Evolutionary conservation across 1,140 invertebrate species (phyloP), one percentile per base, ranked within the genome.

Genomic region (Maniola jurtina): DNA sequence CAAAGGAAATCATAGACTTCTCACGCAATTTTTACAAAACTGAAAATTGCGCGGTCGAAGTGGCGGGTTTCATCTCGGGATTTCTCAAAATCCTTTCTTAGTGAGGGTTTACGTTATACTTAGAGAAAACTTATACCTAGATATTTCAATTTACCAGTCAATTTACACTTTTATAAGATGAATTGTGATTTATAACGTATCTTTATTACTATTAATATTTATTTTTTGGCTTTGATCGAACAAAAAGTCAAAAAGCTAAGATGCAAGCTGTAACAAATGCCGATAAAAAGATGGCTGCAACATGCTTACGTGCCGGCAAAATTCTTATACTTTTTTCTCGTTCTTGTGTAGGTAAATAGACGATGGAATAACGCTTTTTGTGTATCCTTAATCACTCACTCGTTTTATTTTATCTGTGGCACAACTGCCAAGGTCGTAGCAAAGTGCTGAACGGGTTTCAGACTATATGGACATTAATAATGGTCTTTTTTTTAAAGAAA

Each of bases 281-380:
- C 42, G 9, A 45, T 45, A 45, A 5, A 71, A 71, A 72, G 64
- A 72, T 69, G 64, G 70, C 64, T 50, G n/a, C 54, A 11, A 38
- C 42, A 42, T 54, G 60, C 71, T 71, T 74, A 71, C 69, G 48
- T 25, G 48, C 14, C 59, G 63, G 65, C 52, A 40, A 48, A 66
- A 66, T 71, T 62, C 52, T 58, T 40, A 16, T 10, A 25, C 55
- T 71, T 74, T 71, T 74, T 71, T 64, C 61, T 68, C 34, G 45
- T 66, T 50, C 36, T 54, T 48, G 63, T 62, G 57, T 61, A n/a
- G n/a, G n/a, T n/a, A 64, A 64, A 73, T 70, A 67, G 57, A 61
- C 57, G 55, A 66, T 59, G 57, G 57, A 68, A 71, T 64, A 65
- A 69, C 48, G 48, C 48, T 63, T 61, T 70, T 71, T 71, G 66